These are phyloP conservation scores for Drosophila mauritiana DNA, from an alignment of 1,140 invertebrate genomes.

Conservation along the genomic window DNA sequence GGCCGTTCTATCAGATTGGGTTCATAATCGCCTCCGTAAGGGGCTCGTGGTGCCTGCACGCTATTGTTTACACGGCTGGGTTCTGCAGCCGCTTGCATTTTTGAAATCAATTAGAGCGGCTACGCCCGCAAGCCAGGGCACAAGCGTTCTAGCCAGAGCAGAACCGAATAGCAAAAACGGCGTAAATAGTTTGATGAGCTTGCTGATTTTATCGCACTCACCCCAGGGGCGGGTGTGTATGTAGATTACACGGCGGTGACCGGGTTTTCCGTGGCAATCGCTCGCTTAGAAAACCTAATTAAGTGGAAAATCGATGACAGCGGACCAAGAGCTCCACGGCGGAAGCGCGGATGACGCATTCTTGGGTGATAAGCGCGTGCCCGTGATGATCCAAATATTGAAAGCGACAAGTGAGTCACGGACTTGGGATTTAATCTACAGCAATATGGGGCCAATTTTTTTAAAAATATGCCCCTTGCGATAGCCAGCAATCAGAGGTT, in stretches of 20 bases:
- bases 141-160: background rate
- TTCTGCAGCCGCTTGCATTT: conserved; percentile 52
- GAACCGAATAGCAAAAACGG: conserved; percentile 22
- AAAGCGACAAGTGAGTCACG: conserved; percentile 48
- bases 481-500: conserved; percentile 23
- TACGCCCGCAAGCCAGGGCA: conserved; percentile 21
- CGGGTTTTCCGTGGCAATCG: conserved; percentile 48
- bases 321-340: background rate
- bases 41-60: conserved; percentile 24
- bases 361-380: background rate
- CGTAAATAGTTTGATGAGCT: conserved; percentile 60
- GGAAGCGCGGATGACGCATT: conserved; percentile 43
- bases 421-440: conserved; percentile 31
- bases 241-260: conserved; percentile 31
- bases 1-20: conserved; percentile 21
- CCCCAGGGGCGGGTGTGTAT: conserved; percentile 10
- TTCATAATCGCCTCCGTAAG: conserved; percentile 10
- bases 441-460: conserved; percentile 40
- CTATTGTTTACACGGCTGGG: conserved; percentile 55
- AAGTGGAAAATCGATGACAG: conserved; percentile 66
- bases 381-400: background rate
- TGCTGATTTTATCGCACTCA: conserved; percentile 63
- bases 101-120: conserved; percentile 68
- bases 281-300: conserved; percentile 70
- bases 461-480: conserved; percentile 17